Percentiles rank a stretch among this genome's conserved stretches.
Evolutionary conservation across 2,888 invertebrate species (phyloP).

Genomic region (Pinctada fucata): DNA sequence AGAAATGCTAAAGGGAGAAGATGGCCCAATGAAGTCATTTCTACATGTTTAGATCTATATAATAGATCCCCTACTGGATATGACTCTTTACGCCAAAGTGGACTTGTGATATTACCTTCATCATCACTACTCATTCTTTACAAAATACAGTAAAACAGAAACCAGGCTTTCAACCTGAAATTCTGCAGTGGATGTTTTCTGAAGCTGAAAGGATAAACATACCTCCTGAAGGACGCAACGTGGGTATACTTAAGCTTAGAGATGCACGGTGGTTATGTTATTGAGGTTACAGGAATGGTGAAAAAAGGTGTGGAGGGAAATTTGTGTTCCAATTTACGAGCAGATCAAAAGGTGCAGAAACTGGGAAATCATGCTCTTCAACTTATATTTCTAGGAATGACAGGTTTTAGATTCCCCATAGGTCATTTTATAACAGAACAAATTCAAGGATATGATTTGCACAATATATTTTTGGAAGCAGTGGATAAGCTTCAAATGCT

Average conservation of each 20-base stretch:
- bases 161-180: conserved; percentile 19
- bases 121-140: conserved; percentile 22
- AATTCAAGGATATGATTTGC: conserved; percentile 37
- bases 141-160: conserved; percentile 28
- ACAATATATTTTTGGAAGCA: conserved; percentile 38
- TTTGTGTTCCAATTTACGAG: conserved; percentile 25
- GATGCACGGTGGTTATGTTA: conserved; percentile 36
- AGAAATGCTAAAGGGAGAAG: conserved; percentile 13
- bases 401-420: conserved; percentile 46
- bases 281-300: conserved; percentile 36
- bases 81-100: conserved; percentile 1
- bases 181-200: conserved; percentile 32
- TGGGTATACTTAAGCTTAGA: conserved; percentile 34
- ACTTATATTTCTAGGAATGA: conserved; percentile 44
- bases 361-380: conserved; percentile 43
- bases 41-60: conserved; percentile 13
- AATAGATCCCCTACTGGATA: conserved; percentile 22
- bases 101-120: conserved; percentile 15
- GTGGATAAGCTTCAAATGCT: conserved; percentile 25
- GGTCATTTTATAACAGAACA: conserved; percentile 39
- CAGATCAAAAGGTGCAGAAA: conserved; percentile 36
- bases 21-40: conserved; percentile 16
- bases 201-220: conserved; percentile 27
- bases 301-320: conserved; percentile 45
- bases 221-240: conserved; percentile 10